Conservation (phyloP, 2,113 vertebrate genomes). For the Blennius ocellaris region DNA sequence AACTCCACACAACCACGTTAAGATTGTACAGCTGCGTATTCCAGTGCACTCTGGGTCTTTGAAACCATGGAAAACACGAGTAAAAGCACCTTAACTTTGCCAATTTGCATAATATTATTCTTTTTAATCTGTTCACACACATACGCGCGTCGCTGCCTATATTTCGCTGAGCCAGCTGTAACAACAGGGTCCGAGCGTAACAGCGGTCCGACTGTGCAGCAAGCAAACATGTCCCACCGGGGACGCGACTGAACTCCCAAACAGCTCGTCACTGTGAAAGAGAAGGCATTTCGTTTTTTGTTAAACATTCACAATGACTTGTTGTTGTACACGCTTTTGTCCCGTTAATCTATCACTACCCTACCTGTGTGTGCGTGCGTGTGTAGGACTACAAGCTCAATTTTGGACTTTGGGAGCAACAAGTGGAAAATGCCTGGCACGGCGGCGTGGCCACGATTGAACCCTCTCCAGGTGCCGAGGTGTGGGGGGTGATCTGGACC, state of each 20-base stretch:
- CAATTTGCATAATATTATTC: too few species aligned
- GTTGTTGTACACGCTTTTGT: constrained; percentile 10
- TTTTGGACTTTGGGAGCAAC: constrained; percentile 86
- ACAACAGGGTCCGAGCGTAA: neutral
- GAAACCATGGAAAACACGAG: too few species aligned
- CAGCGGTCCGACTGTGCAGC: neutral
- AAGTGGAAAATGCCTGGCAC: constrained; percentile 84
- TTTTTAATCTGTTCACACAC: too few species aligned
- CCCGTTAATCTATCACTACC: neutral
- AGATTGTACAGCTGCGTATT: too few species aligned
- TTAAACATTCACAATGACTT: constrained; percentile 5
- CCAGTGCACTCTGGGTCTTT: too few species aligned
- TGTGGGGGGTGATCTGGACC: constrained; percentile 96
- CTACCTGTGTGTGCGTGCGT: constrained; percentile 4
- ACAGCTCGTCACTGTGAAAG: constrained; percentile 13
- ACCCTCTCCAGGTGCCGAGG: constrained; percentile 86
- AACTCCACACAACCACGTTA: too few species aligned
- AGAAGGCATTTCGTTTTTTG: constrained; percentile 17
- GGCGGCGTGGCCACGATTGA: constrained; percentile 91
- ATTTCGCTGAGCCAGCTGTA: constrained; percentile 27
- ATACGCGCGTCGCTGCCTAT: neutral
- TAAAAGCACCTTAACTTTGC: too few species aligned
- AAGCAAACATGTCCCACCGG: constrained; percentile 3
- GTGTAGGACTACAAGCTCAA: constrained; percentile 86
- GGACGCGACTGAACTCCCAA: constrained; percentile 22